A percentile compares a stretch with the other conserved stretches of the same genome.
Evolutionary conservation across 2,113 vertebrate species (phyloP).

Genomic region (Callionymus lyra): DNA sequence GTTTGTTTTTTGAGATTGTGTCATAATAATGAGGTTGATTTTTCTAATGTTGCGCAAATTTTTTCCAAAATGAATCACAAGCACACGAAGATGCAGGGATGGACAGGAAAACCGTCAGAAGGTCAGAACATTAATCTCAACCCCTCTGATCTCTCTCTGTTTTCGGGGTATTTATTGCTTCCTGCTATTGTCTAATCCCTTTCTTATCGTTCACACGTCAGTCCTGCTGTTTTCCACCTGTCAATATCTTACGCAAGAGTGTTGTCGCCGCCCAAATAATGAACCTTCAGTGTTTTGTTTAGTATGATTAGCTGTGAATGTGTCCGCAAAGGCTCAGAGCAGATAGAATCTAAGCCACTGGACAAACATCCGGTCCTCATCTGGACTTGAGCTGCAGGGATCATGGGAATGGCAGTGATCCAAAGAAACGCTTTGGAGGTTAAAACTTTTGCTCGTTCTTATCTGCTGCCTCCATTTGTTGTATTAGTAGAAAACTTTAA

Average conservation of each 20-base stretch:
- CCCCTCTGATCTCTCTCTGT: conserved; percentile 1
- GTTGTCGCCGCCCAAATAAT: conserved; percentile 1
- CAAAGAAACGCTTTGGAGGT: neutral
- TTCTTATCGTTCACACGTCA: conserved; percentile 1
- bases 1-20: neutral
- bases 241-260: conserved; percentile 5
- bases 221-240: neutral
- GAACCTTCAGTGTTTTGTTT: neutral
- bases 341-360: conserved; percentile 1
- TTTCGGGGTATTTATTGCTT: neutral
- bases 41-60: too few relatives aligned
- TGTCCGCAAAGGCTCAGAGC: conserved; percentile 5
- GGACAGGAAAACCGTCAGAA: conserved; percentile 21
- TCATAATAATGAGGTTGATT: neutral
- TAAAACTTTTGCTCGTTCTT: neutral
- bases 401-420: neutral
- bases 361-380: conserved; percentile 21
- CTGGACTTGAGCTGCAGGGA: conserved; percentile 1
- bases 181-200: conserved; percentile 9
- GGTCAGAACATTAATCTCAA: conserved; percentile 16
- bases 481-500: neutral
- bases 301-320: conserved; percentile 5
- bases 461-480: neutral
- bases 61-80: too few relatives aligned
- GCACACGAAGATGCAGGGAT: conserved; percentile 7